A percentile compares a stretch with the other conserved stretches of the same genome.
phyloP scores from a whole-genome alignment of 2,797 vertebrate genomes.

The Gila robusta region DNA sequence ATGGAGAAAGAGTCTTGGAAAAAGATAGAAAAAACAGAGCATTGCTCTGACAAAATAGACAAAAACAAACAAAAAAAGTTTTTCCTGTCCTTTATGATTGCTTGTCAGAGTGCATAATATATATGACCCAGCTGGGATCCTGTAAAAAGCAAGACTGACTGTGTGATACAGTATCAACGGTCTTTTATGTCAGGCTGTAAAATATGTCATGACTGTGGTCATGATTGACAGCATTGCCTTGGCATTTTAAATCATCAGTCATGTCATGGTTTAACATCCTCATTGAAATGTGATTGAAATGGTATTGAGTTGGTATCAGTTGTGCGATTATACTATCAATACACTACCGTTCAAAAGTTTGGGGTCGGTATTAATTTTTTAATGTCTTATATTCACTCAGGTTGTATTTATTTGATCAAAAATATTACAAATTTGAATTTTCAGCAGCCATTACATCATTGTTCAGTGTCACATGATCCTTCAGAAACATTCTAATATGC shows the following conservation, averaged over 20 bases:
- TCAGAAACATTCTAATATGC: background rate
- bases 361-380: background rate
- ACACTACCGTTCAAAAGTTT: background rate
- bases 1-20: background rate
- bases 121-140: background rate
- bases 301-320: background rate
- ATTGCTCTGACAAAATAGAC: background rate
- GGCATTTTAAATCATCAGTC: background rate
- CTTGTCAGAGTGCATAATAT: background rate
- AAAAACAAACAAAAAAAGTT: no score
- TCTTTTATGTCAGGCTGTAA: background rate
- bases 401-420: background rate
- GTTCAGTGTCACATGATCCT: background rate
- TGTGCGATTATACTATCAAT: no score
- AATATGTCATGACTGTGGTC: background rate
- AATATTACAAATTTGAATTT: background rate
- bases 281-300: background rate
- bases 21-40: background rate
- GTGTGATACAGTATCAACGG: background rate
- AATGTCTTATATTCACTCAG: background rate
- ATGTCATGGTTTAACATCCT: background rate
- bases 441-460: background rate
- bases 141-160: background rate
- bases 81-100: background rate
- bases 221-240: background rate